Conservation (phyloP, 2,797 vertebrate genomes). For the Carcharodon carcharias region DNA sequence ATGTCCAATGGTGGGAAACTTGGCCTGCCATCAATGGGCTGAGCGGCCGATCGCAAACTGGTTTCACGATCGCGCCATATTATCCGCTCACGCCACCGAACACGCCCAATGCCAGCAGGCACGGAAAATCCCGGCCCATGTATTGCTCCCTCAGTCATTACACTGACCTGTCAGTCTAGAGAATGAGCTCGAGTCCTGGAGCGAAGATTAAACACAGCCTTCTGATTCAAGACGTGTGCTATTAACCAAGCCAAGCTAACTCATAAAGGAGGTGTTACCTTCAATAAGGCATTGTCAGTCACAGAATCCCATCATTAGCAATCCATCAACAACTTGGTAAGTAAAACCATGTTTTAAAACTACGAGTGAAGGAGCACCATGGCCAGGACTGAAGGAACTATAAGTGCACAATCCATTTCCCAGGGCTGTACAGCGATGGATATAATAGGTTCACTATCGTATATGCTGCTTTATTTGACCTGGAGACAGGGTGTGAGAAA, state of each 20-base stretch:
- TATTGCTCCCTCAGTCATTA: background rate
- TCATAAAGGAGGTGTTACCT: background rate
- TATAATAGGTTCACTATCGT: background rate
- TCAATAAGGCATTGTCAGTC: background rate
- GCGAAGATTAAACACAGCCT: background rate
- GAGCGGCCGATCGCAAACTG: too few species aligned
- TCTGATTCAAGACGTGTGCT: background rate
- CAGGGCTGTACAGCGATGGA: background rate
- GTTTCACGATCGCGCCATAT: too few species aligned
- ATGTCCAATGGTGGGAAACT: too few species aligned
- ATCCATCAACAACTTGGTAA: background rate
- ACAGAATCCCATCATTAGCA: background rate
- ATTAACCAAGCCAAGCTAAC: background rate
- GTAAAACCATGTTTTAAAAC: background rate
- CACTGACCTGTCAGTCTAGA: background rate
- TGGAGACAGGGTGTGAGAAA: constrained; percentile 9
- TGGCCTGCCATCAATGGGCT: too few species aligned
- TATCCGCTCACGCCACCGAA: too few species aligned
- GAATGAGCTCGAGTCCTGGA: background rate
- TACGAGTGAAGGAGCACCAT: background rate
- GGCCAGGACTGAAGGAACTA: background rate
- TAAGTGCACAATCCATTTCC: background rate
- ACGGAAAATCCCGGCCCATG: too few species aligned
- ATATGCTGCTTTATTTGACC: background rate
- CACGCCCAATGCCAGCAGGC: too few species aligned